Base-by-base conservation (phyloP, 1,140 invertebrate species). In the Drosophila eugracilis region DNA sequence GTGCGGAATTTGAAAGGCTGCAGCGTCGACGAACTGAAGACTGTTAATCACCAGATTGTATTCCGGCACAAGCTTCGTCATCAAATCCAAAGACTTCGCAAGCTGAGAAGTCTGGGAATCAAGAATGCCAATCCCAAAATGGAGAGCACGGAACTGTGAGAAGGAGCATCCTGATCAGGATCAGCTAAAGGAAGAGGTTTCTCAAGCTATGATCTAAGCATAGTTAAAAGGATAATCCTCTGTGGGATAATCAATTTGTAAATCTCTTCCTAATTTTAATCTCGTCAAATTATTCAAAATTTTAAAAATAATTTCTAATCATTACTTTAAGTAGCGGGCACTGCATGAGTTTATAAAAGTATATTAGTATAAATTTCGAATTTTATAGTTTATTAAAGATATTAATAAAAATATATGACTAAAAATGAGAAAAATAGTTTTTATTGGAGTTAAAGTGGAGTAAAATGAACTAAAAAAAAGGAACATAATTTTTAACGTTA, bases 61-160 rank as follows among this genome's bases (percentile, higher is more conserved):
- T 90, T 90, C 39, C 78, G 83, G 34, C 79, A 90, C 24, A 88
- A 90, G 37, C 58, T 90, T 0, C 69, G 75, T 21, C 59, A 71
- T 53, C 78, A 90, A 39, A 77, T 90, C 7, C 63, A 73, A 34
- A 78, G 88, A 5, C 54, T 84, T 5, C 76, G 76, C 5, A 77
- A 71, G 17, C 60, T 90, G 5, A 74, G 65, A 39, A 75, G 39
- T 14, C 47, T 90, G 41, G 88, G 88, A 4, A 78, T 90, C 47
- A 63, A 67, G 21, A 90, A 89, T 42, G 73, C 85, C 47, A 84
- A 70, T 77, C 85, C 85, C 12, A 48, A 89, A 5, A 84, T 84
- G 79, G 70, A 89, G 37, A 88, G 75, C 58, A 88, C 83, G 0
- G 83, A 88, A 12, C 44, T 88, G 30, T 88, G 37, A 67, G 4